Percentiles rank a stretch among this genome's conserved stretches.
phyloP scores from a whole-genome alignment of 2,797 vertebrate species.

The Todus mexicanus region DNA sequence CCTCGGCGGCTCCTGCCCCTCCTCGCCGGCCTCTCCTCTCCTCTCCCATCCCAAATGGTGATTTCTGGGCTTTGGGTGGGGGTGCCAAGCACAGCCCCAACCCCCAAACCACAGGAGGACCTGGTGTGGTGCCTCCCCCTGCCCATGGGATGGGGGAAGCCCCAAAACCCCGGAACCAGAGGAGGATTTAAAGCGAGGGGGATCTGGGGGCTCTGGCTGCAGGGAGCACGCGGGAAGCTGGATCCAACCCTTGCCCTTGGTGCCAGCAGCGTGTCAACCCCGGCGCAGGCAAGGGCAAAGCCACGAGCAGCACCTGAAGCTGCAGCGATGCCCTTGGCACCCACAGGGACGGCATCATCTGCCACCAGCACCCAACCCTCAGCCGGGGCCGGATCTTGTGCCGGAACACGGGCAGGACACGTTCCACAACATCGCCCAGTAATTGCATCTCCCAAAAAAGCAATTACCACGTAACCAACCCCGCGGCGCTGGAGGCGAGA shows the following conservation, averaged over 20 bases:
- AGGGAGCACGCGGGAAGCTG: background rate
- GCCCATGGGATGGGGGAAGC: background rate
- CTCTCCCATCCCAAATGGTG: background rate
- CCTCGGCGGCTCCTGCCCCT: background rate
- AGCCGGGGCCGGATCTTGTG: background rate
- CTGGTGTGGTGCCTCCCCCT: fast-evolving
- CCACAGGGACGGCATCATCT: background rate
- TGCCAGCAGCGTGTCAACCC: fast-evolving
- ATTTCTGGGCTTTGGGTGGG: fast-evolving
- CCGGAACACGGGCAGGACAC: background rate
- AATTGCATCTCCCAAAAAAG: conserved; percentile 4
- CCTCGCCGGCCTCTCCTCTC: background rate
- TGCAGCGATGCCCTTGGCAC: background rate
- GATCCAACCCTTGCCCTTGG: fast-evolving
- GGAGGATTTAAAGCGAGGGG: background rate
- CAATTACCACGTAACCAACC: background rate
- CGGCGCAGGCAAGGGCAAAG: fast-evolving
- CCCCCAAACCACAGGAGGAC: background rate
- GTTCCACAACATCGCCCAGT: background rate
- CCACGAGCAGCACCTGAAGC: background rate
- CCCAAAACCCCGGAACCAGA: background rate
- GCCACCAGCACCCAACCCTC: background rate
- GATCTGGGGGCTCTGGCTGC: background rate
- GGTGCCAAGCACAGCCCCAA: background rate
- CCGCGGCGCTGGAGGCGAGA: background rate